phyloP scores from a whole-genome alignment of 2,113 vertebrate species.

The Prochilodus magdalenae region DNA sequence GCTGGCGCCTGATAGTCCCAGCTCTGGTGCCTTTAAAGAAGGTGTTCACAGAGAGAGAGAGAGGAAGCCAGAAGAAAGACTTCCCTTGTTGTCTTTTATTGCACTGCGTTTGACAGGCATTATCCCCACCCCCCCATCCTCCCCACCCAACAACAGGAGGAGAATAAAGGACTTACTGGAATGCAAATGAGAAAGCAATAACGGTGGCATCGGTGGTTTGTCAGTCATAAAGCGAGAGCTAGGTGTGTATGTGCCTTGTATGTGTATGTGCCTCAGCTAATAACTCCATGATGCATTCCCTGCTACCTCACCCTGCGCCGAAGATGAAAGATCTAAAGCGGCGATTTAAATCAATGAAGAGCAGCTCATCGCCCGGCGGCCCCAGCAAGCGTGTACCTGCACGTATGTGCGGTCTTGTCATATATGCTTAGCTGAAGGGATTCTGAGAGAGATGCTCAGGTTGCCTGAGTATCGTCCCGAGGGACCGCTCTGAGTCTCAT shows the following conservation, averaged over 20 bases:
- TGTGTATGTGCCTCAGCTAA: background rate
- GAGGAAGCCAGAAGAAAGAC: background rate
- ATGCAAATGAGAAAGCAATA: constrained; percentile 40
- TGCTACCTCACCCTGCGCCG: background rate
- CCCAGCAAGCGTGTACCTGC: background rate
- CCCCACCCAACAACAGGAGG: constrained; percentile 8
- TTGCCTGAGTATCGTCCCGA: background rate
- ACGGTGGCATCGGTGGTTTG: constrained; percentile 35
- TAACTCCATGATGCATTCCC: background rate
- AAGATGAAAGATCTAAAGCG: background rate
- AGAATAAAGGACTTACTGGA: constrained; percentile 17
- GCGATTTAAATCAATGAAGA: constrained; percentile 36
- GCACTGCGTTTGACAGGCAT: constrained; percentile 18
- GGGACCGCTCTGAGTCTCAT: background rate
- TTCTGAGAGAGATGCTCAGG: background rate
- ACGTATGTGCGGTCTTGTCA: constrained; percentile 8
- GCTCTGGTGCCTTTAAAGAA: background rate
- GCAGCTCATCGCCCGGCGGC: background rate
- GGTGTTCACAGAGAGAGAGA: background rate
- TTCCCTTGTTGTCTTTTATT: constrained; percentile 11
- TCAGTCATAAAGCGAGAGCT: background rate
- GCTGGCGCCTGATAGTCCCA: no score
- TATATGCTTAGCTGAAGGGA: constrained; percentile 12
- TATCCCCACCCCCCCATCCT: constrained; percentile 6
- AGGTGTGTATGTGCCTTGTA: background rate